Base-by-base conservation (phyloP, 2,113 vertebrate genomes). In the Canis aureus region DNA sequence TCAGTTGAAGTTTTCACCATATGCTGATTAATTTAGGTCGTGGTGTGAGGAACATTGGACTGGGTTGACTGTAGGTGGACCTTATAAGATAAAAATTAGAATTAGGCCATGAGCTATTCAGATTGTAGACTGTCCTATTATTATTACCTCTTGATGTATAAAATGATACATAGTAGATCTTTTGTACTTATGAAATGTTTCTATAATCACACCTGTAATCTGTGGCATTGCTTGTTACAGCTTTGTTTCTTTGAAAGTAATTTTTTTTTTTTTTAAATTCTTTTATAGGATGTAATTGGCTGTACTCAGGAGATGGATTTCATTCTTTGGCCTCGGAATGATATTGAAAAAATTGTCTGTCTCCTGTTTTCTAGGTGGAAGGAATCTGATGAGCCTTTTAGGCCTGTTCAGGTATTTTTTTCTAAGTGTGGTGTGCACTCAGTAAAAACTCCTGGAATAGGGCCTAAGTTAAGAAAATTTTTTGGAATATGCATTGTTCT, bases 271-370 rank as follows among this genome's bases (percentile, higher is more conserved):
- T 92, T 62, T 1, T 16, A 80, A 0, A 43, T 95, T 20, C 5
- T 93, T 90, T 92, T 97, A 0, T 95, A 99, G 99, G 99, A 99
- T 98, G 99, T 99, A 97, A 99, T 99, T 51, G 99, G 99, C 99
- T 99, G 99, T 99, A 99, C 99, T 97, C 99, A 99, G 99, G 99
- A 99, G 99, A 99, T 99, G 99, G 99, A 99, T 99, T 99, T 99
- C 99, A 99, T 99, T 99, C 99, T 99, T 98, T 99, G 99, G 99
- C 99, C 99, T 98, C 99, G 99, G 97, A 99, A 99, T 80, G 99
- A 99, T 98, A 99, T 99, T 98, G 99, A 99, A 98, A 99, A 99
- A 99, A 99, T 99, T 98, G 99, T 99, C 98, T 99, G 99, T 99
- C 99, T 99, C 99, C 99, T 99, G 96, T 99, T 99, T 98, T 99